Conservation (phyloP, 2,888 invertebrate genomes). For the Galeopsomyia nigrocyanea region DNA sequence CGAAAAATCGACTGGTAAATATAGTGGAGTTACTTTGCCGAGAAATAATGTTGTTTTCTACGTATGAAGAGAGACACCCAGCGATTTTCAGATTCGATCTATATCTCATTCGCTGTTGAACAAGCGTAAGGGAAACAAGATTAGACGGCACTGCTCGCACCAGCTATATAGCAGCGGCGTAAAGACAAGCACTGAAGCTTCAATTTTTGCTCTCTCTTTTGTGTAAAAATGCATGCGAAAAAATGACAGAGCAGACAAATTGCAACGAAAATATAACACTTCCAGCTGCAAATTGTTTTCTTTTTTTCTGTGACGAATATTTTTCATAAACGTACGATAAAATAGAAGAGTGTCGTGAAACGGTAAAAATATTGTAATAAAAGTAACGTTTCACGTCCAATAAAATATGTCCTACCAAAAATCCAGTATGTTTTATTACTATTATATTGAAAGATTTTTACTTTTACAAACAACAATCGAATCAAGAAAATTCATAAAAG, state of each 20-base stretch:
- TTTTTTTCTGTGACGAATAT: too few relatives aligned
- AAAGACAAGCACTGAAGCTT: background rate
- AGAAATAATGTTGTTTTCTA: background rate
- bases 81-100: conserved; percentile 18
- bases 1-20: too few relatives aligned
- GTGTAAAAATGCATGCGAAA: background rate
- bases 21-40: too few relatives aligned
- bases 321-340: too few relatives aligned
- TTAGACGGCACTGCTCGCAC: background rate
- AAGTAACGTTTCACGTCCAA: too few relatives aligned
- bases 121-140: conserved; percentile 20
- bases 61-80: background rate
- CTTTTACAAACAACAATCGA: background rate
- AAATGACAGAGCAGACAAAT: background rate
- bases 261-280: conserved; percentile 8
- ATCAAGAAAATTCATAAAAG: background rate
- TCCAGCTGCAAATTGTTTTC: background rate
- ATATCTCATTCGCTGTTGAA: conserved; percentile 22
- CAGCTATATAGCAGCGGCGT: background rate
- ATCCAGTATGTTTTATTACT: too few relatives aligned
- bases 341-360: too few relatives aligned
- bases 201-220: background rate
- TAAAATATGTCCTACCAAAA: too few relatives aligned
- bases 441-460: too few relatives aligned
- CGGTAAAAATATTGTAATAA: too few relatives aligned